phyloP scores from a whole-genome alignment of 2,888 invertebrate genomes.

The Ethmia dodecea region DNA sequence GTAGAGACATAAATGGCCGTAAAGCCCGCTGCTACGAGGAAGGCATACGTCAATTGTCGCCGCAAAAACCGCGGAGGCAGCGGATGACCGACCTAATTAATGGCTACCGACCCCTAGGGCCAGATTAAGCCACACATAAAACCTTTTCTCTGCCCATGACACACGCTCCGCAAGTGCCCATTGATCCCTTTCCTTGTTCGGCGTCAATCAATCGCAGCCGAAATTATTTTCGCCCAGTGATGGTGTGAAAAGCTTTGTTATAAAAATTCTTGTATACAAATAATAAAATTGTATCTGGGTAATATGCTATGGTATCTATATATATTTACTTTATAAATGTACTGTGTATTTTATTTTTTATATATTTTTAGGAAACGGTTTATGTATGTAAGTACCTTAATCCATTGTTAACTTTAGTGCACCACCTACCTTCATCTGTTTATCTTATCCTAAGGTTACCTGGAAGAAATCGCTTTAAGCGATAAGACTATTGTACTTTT shows the following conservation, averaged over 20 bases:
- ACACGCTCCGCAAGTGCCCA: constrained; percentile 35
- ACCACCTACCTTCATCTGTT: too few species aligned
- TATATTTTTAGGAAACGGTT: neutral
- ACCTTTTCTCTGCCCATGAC: constrained; percentile 57
- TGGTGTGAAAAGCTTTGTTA: neutral
- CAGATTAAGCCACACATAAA: constrained; percentile 65
- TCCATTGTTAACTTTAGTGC: too few species aligned
- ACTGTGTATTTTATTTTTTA: neutral
- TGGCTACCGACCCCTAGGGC: constrained; percentile 33
- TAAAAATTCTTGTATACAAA: too few species aligned
- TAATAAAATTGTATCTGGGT: too few species aligned
- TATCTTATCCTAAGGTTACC: too few species aligned
- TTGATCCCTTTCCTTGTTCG: constrained; percentile 30
- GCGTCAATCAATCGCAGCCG: constrained; percentile 6
- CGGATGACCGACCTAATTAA: constrained; percentile 36
- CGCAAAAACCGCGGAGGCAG: constrained; percentile 35
- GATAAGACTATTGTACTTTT: too few species aligned
- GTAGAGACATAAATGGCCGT: constrained; percentile 11
- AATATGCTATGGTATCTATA: too few species aligned
- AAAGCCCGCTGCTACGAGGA: constrained; percentile 17
- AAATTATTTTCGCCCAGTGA: neutral
- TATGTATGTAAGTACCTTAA: too few species aligned
- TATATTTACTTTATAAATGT: too few species aligned
- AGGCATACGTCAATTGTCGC: constrained; percentile 35
- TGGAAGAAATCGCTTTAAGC: too few species aligned